Base-by-base conservation (phyloP, 2,797 vertebrate species). In the Molossus molossus region DNA sequence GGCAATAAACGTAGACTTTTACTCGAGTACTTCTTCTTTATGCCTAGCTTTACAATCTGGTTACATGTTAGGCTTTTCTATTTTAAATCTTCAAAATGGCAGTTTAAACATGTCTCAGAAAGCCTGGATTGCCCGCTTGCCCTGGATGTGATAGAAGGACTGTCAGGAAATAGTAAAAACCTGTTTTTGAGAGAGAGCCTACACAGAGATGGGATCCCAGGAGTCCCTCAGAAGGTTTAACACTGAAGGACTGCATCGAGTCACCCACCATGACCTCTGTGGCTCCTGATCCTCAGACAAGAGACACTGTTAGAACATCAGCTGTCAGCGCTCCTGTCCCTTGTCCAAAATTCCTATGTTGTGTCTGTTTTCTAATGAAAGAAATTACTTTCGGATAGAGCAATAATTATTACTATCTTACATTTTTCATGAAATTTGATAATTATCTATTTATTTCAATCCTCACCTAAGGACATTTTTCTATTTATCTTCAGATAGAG, bases 371-470 rank as follows among this genome's bases (percentile, higher is more conserved):
- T 87, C 29, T 80, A 85, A 79, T 80, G 29, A 88, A 80, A 77
- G 14, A 91, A 76, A 79, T 2, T 69, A 14, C 10, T 89, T 81
- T 82, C 37, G 75, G 14, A 60, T 48, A 80, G 8, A 70, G 2
- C 33, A 60, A 37, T 76, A 69, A 60, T 67, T 55, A 60, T 67
- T 55, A 67, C 8, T 60, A 25, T 27, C 37, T 72, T 62, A 23
- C 3, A 58, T 64, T 90, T 92, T 90, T 80, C 20, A 79, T 90
- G 18, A 90, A 72, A 73, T 64, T 73, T 75, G 86, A 87, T 57
- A 86, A 37, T 45, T 45, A 45, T 45, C 6, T 45, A 45, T 45
- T 45, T 45, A 45, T 45, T 45, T 45, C 1, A 45, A 45, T 45
- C 40, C 40, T 45, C 40, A 45, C 40, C 40, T 6, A 6, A 45